Evolutionary conservation across 2,113 vertebrate genomes (phyloP).

Genomic region (Calyptommatus sinebrachiatus): DNA sequence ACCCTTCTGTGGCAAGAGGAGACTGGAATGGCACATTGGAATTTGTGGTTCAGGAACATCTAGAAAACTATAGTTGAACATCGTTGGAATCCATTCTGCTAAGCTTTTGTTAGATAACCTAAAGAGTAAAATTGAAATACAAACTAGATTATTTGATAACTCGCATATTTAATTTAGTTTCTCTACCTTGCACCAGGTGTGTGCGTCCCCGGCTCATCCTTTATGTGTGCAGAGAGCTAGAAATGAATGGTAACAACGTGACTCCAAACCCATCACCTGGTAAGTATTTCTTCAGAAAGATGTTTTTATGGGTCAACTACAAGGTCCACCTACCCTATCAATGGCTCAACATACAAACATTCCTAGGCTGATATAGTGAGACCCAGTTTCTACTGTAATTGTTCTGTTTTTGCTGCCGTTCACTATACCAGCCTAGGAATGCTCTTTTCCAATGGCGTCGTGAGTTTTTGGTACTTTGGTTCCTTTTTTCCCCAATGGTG

Average conservation of each 20-base stretch:
- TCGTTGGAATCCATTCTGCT: too few relatives aligned
- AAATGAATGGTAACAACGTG: neutral
- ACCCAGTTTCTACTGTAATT: neutral
- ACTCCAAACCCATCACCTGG: slow-evolving; percentile 25
- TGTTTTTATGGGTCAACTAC: neutral
- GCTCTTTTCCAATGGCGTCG: too few relatives aligned
- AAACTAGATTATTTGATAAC: too few relatives aligned
- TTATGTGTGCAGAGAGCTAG: slow-evolving; percentile 41
- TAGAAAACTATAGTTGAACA: too few relatives aligned
- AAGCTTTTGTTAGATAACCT: too few relatives aligned
- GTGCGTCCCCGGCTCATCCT: slow-evolving; percentile 54
- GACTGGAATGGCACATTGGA: neutral
- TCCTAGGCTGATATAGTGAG: neutral
- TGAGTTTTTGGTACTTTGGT: too few relatives aligned
- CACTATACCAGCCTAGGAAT: neutral
- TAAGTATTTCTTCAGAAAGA: neutral
- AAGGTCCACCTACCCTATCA: neutral
- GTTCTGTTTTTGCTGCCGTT: neutral
- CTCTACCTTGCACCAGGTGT: slow-evolving; percentile 28
- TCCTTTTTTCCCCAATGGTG: neutral
- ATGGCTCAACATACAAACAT: too few relatives aligned
- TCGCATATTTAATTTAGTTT: neutral
- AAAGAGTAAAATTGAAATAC: too few relatives aligned
- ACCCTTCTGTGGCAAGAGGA: neutral
- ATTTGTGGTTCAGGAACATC: neutral